phyloP scores from a whole-genome alignment of 2,797 vertebrate genomes.

The Petrocephalus sullivani region DNA sequence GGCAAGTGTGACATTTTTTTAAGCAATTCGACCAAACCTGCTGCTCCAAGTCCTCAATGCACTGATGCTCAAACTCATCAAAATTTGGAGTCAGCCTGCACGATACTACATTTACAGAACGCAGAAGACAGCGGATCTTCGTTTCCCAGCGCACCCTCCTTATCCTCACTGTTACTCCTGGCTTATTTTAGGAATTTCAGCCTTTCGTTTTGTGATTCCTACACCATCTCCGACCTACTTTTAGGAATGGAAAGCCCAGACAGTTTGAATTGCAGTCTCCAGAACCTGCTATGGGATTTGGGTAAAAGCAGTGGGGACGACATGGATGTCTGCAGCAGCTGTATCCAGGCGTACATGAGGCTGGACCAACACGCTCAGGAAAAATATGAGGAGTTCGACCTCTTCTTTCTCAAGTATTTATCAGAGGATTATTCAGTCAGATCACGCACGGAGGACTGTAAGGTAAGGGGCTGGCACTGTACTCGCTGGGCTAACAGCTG shows the following conservation, averaged over 20 bases:
- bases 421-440: conserved; percentile 74
- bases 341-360: conserved; percentile 72
- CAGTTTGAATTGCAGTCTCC: conserved; percentile 72
- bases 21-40: conserved; percentile 60
- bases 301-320: conserved; percentile 51
- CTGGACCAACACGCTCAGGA: conserved; percentile 82
- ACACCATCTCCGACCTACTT: conserved; percentile 75
- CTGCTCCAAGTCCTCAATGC: conserved; percentile 42
- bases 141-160: conserved; percentile 43
- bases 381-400: conserved; percentile 80
- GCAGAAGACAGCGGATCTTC: conserved; percentile 15
- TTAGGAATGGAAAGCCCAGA: conserved; percentile 71
- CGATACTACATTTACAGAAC: conserved; percentile 41
- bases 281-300: conserved; percentile 66
- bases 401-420: conserved; percentile 75
- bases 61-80: conserved; percentile 36
- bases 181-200: conserved; percentile 75
- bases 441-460: conserved; percentile 71
- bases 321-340: conserved; percentile 69
- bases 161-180: conserved; percentile 68
- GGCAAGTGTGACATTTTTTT: conserved; percentile 52
- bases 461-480: conserved; percentile 52
- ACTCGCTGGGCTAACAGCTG: neutral
- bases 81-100: conserved; percentile 54
- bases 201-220: conserved; percentile 74